Base-by-base conservation (phyloP, 2,888 invertebrate species). In the Elgonia sp. region DNA sequence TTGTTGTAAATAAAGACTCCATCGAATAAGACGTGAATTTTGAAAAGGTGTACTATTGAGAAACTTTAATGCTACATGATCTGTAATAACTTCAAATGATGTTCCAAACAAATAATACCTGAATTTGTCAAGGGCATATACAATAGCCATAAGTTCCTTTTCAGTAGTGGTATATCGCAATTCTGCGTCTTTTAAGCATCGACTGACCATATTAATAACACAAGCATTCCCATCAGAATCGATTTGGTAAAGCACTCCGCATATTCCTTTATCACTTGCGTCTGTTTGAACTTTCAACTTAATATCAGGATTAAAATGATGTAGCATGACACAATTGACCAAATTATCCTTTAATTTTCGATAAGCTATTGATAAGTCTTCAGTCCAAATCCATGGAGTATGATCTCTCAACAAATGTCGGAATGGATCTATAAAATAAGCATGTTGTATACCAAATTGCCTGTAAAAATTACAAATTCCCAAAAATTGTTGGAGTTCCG, bases 401-500 rank as follows among this genome's bases (percentile, higher is more conserved):
- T 81, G 57, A 0, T 29, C 9, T 39, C n/a, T 67, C 12, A 81
- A 21, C 0, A 81, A 20, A 16, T 81, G 46, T 0, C 80, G 14
- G 55, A 86, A 81, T 9, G 80, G 80, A 14, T 80, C 53, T n/a
- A 80, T 21, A 9, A 37, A 75, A 60, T 50, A 16, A 1, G 75
- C 60, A 76, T 86, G 42, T 37, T 46, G 29, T 0, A 72, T 0
- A n/a, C n/a, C 62, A 42, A 86, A 86, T 50, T 86, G 86, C 0
- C 86, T 16, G 76, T 82, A 87, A 81, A 83, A 90, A 18, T 77
- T 91, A 57, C 89, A 91, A 0, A 90, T 10, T 0, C 91, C 90
- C 4, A 91, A 37, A 84, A 93, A 90, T 87, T 81, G 89, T 91
- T 63, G 90, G 53, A 93, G 65, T 60, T 93, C 87, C 80, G 89